Conservation (phyloP, 2,797 vertebrate genomes). For the Alfaro cultratus region DNA sequence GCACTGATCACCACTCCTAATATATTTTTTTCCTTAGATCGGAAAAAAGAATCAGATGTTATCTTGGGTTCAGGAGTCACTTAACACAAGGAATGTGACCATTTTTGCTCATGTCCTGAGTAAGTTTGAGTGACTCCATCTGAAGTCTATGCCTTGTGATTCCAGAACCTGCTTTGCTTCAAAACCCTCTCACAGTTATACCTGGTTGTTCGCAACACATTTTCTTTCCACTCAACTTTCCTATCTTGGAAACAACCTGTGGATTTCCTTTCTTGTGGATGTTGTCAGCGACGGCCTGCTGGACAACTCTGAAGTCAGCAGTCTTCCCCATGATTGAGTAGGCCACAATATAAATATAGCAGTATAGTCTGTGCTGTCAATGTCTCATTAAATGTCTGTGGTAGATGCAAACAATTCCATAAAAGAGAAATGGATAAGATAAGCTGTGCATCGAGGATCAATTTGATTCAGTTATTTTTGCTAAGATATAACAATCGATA, state of each 20-base stretch:
- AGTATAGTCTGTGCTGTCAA: not conserved
- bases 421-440: not conserved
- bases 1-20: not conserved
- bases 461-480: not conserved
- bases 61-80: not conserved
- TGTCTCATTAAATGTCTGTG: not conserved
- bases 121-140: not conserved
- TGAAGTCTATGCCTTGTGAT: not conserved
- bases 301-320: not conserved
- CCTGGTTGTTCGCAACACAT: not conserved
- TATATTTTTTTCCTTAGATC: not conserved
- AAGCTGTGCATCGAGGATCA: not conserved
- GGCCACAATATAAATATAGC: not conserved
- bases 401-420: not conserved
- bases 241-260: not conserved
- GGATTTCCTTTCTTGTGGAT: not conserved
- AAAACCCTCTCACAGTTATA: not conserved
- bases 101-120: not conserved
- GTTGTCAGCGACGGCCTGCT: not conserved
- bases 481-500: not conserved
- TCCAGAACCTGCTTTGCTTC: not conserved
- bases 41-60: not conserved
- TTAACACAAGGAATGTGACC: not conserved
- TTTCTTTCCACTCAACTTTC: not conserved
- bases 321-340: not conserved